Evolutionary conservation across 1,140 invertebrate genomes (phyloP), one percentile per base, ranked within the genome.

Genomic region (Uloborus diversus): DNA sequence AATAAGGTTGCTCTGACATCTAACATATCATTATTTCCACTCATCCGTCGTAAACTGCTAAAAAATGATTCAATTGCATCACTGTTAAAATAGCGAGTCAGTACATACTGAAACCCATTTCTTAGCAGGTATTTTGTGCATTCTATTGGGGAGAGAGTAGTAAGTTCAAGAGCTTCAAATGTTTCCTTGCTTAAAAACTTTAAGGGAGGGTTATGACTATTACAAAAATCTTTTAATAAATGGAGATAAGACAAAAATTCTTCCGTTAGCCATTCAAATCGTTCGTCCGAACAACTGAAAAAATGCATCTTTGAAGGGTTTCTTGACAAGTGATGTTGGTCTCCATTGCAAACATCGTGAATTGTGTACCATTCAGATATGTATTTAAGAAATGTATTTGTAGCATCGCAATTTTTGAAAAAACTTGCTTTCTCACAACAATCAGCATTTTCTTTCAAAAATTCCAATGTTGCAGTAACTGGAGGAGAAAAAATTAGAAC

Each of bases 151-250:
- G 37, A 17, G n/a, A n/a, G n/a, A 20, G 64, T 37, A 7, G 64
- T 66, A 17, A 66, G n/a, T 3, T 37, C 17, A 4, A 47, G 17
- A 37, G 64, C 64, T 25, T 35, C 32, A 66, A 37, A 66, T 7
- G 64, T 66, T 47, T 66, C 64, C n/a, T n/a, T 23, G 17, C 13
- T 66, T 25, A 66, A 42, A 27, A 42, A 37, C 14, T 33, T 28
- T 9, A 56, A 14, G 5, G 51, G 51, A 14, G 51, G 51, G 7
- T 56, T 23, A 11, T 56, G 51, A 14, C 20, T 23, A 14, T 56
- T 20, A 56, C 51, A 56, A 56, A 5, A 11, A 27, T 4, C 7
- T 30, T 62, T 28, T 9, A 30, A 9, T 33, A 30, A 62, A 9
- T 25, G 7, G 20, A 62, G 27, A 20, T 30, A 62, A 28, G 7